Evolutionary conservation across 2,888 invertebrate species (phyloP).

Genomic region (Griposia aprilina): DNA sequence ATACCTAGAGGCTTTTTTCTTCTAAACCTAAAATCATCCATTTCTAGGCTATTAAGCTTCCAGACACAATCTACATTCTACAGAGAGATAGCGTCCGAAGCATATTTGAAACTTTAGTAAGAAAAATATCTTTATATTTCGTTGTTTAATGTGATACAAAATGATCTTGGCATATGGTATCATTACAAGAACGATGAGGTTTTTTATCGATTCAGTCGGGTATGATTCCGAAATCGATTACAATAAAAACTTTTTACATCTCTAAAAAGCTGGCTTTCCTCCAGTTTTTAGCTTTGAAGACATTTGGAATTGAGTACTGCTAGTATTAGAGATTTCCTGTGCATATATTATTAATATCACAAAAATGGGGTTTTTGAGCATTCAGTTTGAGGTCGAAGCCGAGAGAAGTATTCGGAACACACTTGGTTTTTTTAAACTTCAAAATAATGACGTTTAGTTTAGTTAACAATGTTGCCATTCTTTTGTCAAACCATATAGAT

Average conservation of each 20-base stretch:
- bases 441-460: background rate
- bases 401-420: background rate
- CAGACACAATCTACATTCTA: background rate
- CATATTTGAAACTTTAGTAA: background rate
- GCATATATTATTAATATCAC: background rate
- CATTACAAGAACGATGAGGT: background rate
- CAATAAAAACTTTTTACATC: background rate
- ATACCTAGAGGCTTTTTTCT: background rate
- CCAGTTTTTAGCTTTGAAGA: background rate
- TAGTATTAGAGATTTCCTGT: conserved; percentile 1
- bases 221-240: background rate
- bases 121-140: background rate
- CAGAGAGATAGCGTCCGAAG: background rate
- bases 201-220: background rate
- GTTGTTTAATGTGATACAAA: background rate
- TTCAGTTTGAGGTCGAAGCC: background rate
- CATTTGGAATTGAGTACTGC: conserved; percentile 1
- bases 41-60: background rate
- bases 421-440: background rate
- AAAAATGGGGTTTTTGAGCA: background rate
- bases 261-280: background rate
- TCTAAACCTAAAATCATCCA: background rate
- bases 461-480: conserved; percentile 9
- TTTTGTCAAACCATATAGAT: too few relatives aligned
- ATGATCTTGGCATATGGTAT: background rate